Base-by-base conservation (phyloP, 2,113 vertebrate genomes). In the Setophaga kirtlandii region DNA sequence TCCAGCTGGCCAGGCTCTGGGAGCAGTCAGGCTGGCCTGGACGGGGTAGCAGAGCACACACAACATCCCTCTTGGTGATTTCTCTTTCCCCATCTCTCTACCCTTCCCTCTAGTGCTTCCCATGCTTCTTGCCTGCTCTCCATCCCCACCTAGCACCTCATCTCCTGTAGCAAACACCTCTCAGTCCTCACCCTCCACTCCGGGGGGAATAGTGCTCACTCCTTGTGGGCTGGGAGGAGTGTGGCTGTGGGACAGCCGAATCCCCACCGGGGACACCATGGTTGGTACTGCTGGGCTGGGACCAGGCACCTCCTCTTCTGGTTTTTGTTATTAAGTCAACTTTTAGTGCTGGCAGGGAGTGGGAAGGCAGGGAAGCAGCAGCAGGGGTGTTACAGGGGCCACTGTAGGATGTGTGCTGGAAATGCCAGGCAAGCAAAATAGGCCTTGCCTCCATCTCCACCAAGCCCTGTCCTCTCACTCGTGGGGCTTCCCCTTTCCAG, bases 131-230 rank as follows among this genome's bases (percentile, higher is more conserved):
- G 11, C 63, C 42, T 42, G 12, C 42, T 65, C 12, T 89, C n/a
- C 12, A 18, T 73, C 22, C 62, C 15, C 16, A 7, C 6, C 16
- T 37, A 52, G 47, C 15, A 20, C 37, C 18, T 63, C 5, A 5
- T 47, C 7, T 76, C 30, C 67, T 16, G 1, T 5, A 42, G n/a
- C 16, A 87, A 78, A 65, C 15, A 20, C 25, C 15, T n/a, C 24
- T 42, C 14, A 76, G 41, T 52, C 30, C 47, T 89, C 17, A 16
- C 3, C 62, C 5, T 2, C 2, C 20, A 25, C 56, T 82, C 44
- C 60, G 0, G 0, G 50, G 59, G 31, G 42, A 84, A 49, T 11
- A 0, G 1, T 14, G 22, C 37, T 0, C 3, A 12, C n/a, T 56
- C 41, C 35, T 22, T 58, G n/a, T 0, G 3, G 31, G 28, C 33